A percentile compares a stretch with the other conserved stretches of the same genome.
Conservation (phyloP, 2,888 invertebrate species). For the Dynastes tityus region DNA sequence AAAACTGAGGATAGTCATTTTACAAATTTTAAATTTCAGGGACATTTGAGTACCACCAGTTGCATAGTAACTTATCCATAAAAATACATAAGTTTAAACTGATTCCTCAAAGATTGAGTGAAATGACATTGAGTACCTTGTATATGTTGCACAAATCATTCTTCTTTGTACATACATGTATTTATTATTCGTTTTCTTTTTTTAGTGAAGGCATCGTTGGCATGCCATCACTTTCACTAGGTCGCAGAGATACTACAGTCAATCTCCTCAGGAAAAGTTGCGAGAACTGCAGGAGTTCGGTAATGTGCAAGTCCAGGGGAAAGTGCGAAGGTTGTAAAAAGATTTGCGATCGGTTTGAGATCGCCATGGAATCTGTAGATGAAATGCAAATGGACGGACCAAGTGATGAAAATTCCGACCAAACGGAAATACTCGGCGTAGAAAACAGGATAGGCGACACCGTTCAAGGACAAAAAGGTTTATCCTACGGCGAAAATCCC, state of each 20-base stretch:
- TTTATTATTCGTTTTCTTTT: no score
- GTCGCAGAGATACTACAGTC: constrained; percentile 44
- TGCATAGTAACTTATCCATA: no score
- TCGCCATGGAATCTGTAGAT: background rate
- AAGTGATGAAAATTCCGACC: background rate
- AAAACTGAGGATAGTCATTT: no score
- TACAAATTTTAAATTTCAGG: no score
- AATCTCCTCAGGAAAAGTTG: constrained; percentile 52
- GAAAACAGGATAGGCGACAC: constrained; percentile 27
- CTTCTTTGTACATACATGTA: no score
- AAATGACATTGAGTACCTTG: no score
- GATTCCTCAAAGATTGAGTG: no score
- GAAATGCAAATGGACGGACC: constrained; percentile 12
- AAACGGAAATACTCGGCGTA: constrained; percentile 38
- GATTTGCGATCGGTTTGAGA: constrained; percentile 52
- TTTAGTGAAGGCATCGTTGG: constrained; percentile 31
- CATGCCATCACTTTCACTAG: background rate
- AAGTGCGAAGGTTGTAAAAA: constrained; percentile 55
- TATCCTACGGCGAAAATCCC: constrained; percentile 54
- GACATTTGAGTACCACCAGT: no score
- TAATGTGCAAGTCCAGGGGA: constrained; percentile 52
- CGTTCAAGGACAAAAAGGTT: constrained; percentile 39
- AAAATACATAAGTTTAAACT: no score
- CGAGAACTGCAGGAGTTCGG: constrained; percentile 50
- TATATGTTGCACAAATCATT: no score